phyloP scores from a whole-genome alignment of 2,888 invertebrate species.

The Acholoe squamosa region DNA sequence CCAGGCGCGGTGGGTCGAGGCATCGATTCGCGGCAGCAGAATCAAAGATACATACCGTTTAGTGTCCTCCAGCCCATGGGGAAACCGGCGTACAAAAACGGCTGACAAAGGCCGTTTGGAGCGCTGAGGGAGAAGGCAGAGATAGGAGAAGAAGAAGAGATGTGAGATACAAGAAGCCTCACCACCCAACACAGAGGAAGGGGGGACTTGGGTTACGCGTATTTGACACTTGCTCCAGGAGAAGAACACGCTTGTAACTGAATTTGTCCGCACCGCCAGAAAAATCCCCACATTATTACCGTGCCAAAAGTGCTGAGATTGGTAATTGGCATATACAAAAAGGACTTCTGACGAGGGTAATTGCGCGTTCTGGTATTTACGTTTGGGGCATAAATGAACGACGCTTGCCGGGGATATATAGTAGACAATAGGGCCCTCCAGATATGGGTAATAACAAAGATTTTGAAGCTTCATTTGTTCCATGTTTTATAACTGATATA shows the following conservation, averaged over 20 bases:
- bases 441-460: too few species aligned
- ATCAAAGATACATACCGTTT: slow-evolving; percentile 44
- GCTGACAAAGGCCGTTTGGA: slow-evolving; percentile 39
- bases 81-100: slow-evolving; percentile 11
- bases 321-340: slow-evolving; percentile 43
- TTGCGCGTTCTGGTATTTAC: slow-evolving; percentile 26
- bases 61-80: slow-evolving; percentile 19
- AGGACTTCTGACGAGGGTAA: not conserved
- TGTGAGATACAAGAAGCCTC: not conserved
- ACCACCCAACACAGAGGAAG: not conserved
- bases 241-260: slow-evolving; percentile 7
- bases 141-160: not conserved
- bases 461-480: too few species aligned
- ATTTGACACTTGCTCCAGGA: slow-evolving; percentile 31
- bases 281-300: not conserved
- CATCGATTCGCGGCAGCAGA: slow-evolving; percentile 15
- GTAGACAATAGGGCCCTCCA: too few species aligned
- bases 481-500: too few species aligned
- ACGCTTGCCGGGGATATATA: too few species aligned
- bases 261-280: slow-evolving; percentile 35
- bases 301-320: slow-evolving; percentile 38
- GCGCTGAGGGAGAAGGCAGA: not conserved
- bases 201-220: slow-evolving; percentile 36
- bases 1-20: slow-evolving; percentile 12
- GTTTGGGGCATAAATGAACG: not conserved